These are phyloP conservation scores for Donacobius atricapilla DNA, from an alignment of 2,113 vertebrate genomes.

Conservation along the genomic window DNA sequence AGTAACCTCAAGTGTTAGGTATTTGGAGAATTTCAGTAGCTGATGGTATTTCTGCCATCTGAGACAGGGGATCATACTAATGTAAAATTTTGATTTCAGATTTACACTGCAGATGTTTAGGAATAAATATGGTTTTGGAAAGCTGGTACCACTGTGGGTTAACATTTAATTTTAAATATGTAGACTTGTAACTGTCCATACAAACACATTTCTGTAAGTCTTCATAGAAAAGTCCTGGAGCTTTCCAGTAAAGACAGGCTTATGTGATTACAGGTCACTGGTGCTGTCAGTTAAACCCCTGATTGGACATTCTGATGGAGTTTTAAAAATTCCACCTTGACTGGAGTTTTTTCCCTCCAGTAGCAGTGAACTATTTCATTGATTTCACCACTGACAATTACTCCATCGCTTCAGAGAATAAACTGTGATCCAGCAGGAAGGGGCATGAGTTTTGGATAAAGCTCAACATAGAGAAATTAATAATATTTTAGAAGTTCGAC, in stretches of 20 bases:
- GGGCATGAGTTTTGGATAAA: not conserved
- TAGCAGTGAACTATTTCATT: not conserved
- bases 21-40: not conserved
- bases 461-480: not conserved
- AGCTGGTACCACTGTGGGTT: not conserved
- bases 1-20: not conserved
- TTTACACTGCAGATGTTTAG: not conserved
- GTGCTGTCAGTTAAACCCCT: not conserved
- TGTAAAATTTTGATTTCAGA: not conserved
- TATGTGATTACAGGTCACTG: not conserved
- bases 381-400: not conserved
- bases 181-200: not conserved
- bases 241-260: not conserved
- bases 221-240: not conserved
- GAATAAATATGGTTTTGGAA: not conserved
- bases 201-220: not conserved
- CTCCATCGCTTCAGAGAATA: not conserved
- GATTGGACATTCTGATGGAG: not conserved
- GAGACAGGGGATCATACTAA: not conserved
- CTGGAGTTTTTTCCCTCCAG: not conserved
- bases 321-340: not conserved
- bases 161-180: not conserved
- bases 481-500: not conserved
- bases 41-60: not conserved
- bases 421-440: not conserved